A percentile compares a stretch with the other conserved stretches of the same genome.
These are phyloP conservation scores for Trachymyrmex septentrionalis DNA, from an alignment of 1,140 invertebrate genomes.

Conservation along the genomic window DNA sequence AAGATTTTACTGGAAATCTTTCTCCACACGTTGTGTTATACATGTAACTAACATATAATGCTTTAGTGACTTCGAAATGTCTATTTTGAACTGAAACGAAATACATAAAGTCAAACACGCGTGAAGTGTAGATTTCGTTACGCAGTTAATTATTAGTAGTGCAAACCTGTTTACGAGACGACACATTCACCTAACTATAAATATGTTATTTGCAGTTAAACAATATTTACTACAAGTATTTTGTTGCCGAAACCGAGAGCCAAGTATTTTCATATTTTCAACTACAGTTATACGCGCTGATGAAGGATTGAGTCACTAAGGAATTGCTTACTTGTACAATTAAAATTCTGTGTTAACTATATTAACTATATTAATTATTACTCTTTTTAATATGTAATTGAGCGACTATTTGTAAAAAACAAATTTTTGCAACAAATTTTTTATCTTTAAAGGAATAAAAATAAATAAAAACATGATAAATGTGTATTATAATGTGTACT, in stretches of 20 bases:
- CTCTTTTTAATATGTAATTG: not conserved
- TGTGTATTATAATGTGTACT: not conserved
- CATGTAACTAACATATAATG: not conserved
- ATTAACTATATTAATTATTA: not conserved
- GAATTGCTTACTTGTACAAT: not conserved
- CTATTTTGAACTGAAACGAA: not conserved
- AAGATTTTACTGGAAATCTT: too few species aligned
- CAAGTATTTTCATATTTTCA: not conserved
- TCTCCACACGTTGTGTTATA: not conserved
- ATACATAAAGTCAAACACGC: not conserved
- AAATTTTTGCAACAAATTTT: not conserved
- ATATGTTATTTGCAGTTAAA: conserved; percentile 46
- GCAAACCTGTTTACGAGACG: conserved; percentile 62
- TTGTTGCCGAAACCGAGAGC: not conserved
- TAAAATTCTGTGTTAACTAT: too few species aligned
- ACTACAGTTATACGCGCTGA: not conserved
- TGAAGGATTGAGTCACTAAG: not conserved
- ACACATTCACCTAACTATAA: conserved; percentile 56
- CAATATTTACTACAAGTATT: conserved; percentile 38
- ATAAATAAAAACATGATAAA: not conserved
- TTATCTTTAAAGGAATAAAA: not conserved
- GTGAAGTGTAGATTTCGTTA: conserved; percentile 33
- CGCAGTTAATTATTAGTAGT: conserved; percentile 63
- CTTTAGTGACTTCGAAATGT: not conserved
- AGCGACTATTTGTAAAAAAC: not conserved